These are phyloP conservation scores for Drosophila insularis DNA, from an alignment of 1,140 invertebrate species.

Conservation along the genomic window DNA sequence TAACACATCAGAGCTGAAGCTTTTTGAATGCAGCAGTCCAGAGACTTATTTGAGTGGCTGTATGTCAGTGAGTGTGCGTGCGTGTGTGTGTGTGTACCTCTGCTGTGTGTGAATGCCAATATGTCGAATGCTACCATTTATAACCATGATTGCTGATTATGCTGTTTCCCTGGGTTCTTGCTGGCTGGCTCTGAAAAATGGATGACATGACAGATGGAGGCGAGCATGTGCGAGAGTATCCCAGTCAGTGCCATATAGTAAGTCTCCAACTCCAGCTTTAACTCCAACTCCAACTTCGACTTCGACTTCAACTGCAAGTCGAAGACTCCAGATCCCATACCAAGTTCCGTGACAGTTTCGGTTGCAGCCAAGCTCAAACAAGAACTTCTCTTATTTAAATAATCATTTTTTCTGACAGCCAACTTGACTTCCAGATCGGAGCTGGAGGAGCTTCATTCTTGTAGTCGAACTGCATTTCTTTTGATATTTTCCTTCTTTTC, in stretches of 20 bases:
- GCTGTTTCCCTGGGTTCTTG: conserved; percentile 65
- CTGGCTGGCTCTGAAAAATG: conserved; percentile 60
- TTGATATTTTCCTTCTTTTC: conserved; percentile 57
- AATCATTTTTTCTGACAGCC: conserved; percentile 82
- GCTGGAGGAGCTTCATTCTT: conserved; percentile 56
- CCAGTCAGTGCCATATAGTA: conserved; percentile 39
- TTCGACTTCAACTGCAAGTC: conserved; percentile 13
- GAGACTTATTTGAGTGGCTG: conserved; percentile 35
- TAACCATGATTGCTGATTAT: conserved; percentile 81
- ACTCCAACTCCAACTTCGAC: neutral
- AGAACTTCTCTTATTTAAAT: conserved; percentile 79
- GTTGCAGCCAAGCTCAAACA: conserved; percentile 69
- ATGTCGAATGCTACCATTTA: conserved; percentile 82
- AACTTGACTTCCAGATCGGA: conserved; percentile 82
- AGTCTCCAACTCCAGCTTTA: conserved; percentile 20
- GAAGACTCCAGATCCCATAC: conserved; percentile 31
- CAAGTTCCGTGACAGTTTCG: conserved; percentile 71
- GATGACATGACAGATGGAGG: conserved; percentile 82
- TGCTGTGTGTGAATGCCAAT: conserved; percentile 66
- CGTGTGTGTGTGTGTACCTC: conserved; percentile 25
- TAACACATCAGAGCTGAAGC: conserved; percentile 70
- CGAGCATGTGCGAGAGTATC: conserved; percentile 58
- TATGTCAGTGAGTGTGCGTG: conserved; percentile 12
- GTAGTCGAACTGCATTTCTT: conserved; percentile 46
- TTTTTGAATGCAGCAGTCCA: conserved; percentile 55